phyloP scores from a whole-genome alignment of 2,797 vertebrate species.

The Anguilla marmorata region DNA sequence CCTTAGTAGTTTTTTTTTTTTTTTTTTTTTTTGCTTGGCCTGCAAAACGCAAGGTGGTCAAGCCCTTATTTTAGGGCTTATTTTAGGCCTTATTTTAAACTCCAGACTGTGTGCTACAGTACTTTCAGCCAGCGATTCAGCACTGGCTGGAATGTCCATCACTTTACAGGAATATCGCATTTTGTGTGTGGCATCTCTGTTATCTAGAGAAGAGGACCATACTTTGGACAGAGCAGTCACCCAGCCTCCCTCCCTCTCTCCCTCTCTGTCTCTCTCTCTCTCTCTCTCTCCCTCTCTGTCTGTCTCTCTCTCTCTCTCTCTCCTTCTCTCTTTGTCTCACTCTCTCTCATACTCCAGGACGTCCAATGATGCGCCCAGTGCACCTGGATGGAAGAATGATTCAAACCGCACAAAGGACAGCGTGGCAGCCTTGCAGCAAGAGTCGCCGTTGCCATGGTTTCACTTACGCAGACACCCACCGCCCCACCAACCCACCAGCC shows the following conservation, averaged over 20 bases:
- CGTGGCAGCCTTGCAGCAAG: neutral
- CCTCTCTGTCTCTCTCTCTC: neutral
- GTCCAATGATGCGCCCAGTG: neutral
- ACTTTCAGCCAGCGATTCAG: neutral
- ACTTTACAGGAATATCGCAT: neutral
- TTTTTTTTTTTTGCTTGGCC: neutral
- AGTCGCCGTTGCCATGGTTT: constrained; percentile 9
- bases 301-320: neutral
- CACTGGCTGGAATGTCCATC: neutral
- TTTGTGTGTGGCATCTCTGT: neutral
- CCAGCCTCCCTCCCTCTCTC: neutral
- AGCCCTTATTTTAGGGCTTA: neutral
- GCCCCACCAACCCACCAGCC: neutral
- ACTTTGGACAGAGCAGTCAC: neutral
- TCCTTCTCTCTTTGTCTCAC: neutral
- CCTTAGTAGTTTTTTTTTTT: neutral
- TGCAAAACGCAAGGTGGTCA: neutral
- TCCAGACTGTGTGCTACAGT: neutral
- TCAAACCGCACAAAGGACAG: neutral
- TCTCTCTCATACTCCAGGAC: neutral
- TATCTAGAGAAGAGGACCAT: neutral
- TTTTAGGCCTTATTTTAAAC: no score
- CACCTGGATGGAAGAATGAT: neutral
- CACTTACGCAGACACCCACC: neutral
- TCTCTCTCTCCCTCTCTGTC: neutral